A percentile compares a stretch with the other conserved stretches of the same genome.
Conservation (phyloP, 2,797 vertebrate genomes). For the Ispidina picta region DNA sequence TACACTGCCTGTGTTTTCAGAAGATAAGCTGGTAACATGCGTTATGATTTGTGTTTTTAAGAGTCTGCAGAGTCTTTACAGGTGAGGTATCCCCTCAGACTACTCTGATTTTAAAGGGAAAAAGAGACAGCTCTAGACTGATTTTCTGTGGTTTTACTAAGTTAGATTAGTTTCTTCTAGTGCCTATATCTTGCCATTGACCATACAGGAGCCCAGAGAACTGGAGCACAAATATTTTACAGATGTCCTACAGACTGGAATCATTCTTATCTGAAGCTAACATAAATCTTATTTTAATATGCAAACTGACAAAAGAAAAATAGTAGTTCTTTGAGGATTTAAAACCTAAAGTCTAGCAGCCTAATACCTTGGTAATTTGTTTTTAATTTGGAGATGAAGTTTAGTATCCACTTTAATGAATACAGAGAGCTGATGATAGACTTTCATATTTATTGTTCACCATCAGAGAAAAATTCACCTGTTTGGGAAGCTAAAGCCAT, state of each 20-base stretch:
- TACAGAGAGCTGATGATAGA: background rate
- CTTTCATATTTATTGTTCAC: background rate
- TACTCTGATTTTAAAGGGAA: background rate
- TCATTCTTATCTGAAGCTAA: background rate
- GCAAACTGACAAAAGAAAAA: background rate
- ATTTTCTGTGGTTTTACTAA: background rate
- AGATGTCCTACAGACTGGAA: background rate
- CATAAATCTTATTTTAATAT: background rate
- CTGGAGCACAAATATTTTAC: background rate
- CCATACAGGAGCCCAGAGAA: background rate
- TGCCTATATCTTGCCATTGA: background rate
- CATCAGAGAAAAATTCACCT: background rate
- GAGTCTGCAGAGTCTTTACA: background rate
- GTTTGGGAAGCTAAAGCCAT: background rate
- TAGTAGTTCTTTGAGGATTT: background rate
- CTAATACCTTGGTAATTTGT: background rate
- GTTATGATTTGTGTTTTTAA: background rate
- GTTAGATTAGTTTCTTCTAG: background rate
- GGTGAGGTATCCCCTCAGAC: background rate
- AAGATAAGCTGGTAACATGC: background rate
- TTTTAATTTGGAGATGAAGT: background rate
- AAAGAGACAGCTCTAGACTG: background rate
- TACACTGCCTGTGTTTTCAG: background rate
- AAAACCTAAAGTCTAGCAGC: background rate
- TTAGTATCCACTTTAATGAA: background rate